These are phyloP conservation scores for Periophthalmus magnuspinnatus DNA, from an alignment of 2,797 vertebrate species.

Conservation along the genomic window DNA sequence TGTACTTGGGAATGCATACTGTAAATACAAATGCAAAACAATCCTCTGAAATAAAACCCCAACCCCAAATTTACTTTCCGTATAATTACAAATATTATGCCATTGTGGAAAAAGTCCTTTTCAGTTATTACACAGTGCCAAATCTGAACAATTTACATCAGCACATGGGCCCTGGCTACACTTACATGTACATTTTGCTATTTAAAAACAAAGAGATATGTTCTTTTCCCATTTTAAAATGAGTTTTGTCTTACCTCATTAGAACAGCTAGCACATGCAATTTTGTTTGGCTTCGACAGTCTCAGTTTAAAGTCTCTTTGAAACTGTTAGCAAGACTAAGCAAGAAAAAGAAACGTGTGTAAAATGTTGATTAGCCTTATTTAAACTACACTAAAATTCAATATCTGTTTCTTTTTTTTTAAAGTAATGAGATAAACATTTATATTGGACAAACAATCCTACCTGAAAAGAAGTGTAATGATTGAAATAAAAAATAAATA, in stretches of 20 bases:
- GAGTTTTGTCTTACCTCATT: background rate
- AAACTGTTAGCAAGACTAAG: background rate
- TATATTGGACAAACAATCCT: background rate
- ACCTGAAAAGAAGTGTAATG: background rate
- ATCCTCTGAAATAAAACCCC: conserved; percentile 44
- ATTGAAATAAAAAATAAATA: background rate
- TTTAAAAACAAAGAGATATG: background rate
- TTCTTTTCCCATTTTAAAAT: background rate
- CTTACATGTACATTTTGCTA: background rate
- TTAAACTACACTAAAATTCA: background rate
- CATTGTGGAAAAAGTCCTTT: conserved; percentile 69
- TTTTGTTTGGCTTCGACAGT: background rate
- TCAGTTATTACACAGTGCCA: conserved; percentile 63
- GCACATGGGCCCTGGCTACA: conserved; percentile 40
- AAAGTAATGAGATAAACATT: background rate
- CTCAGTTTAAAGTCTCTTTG: background rate
- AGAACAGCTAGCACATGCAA: background rate
- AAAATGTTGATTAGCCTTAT: background rate
- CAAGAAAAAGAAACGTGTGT: background rate
- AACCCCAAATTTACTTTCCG: conserved; percentile 52
- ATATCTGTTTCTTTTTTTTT: background rate
- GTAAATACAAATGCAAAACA: conserved; percentile 30
- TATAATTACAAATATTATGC: conserved; percentile 68
- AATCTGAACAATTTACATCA: conserved; percentile 64
- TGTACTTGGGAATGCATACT: conserved; percentile 55